Base-by-base conservation (phyloP, 2,888 invertebrate species). In the Drosophila demipolita region DNA sequence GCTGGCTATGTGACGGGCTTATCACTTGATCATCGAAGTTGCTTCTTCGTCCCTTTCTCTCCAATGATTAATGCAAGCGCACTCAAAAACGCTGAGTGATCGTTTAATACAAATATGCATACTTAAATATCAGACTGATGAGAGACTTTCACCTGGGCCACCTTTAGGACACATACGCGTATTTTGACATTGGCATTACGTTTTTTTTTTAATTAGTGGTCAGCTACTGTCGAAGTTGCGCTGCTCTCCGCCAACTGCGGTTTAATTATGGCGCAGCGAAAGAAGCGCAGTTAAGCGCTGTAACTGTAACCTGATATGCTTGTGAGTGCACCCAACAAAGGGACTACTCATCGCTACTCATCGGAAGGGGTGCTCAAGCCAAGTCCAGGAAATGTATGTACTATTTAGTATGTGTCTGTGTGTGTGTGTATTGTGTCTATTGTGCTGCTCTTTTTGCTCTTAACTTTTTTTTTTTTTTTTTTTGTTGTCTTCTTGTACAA, bases 41-140 rank as follows among this genome's bases (percentile, higher is more conserved):
- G 49, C 52, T 23, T 4, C 29, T 29, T 29, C 29, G 29, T 38
- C 26, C 29, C 54, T 8, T 33, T 58, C 45, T 20, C 42, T 50
- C 52, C 69, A 69, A 80, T 91, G 90, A 89, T 91, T 89, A 86
- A 86, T 88, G 82, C 75, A 80, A 83, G 80, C 74, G 65, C 76
- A 82, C 69, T 62, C 74, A 67, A 83, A 85, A 80, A 85, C 78
- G 91, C 83, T 91, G 92, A 92, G 75, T 90, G 91, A 91, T 92
- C 92, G 89, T 90, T 92, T 91, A 92, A 88, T 83, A 78, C 35
- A 71, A 70, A 61, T 53, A 45, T 29, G 35, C 8, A 40, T 54
- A 54, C 52, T 20, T 49, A 26, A 61, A 20, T 60, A 45, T 17
- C 2, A 26, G 29, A 49, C 23, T 70, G 70, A 65, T 66, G 77